phyloP scores from a whole-genome alignment of 1,140 invertebrate genomes.

The Heliconius melpomene region DNA sequence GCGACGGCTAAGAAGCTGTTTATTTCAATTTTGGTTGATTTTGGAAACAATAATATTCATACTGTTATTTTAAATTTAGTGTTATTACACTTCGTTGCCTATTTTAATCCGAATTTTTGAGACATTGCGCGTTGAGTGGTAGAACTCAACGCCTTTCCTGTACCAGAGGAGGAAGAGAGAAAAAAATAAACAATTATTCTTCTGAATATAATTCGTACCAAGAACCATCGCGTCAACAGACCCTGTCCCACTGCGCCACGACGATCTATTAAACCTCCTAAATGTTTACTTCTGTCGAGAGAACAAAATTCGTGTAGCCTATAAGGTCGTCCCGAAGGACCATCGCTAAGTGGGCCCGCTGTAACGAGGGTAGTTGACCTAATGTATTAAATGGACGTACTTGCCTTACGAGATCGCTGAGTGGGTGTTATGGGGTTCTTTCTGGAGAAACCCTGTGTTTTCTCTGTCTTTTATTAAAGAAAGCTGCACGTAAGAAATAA shows the following conservation, averaged over 20 bases:
- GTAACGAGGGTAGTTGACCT: conserved; percentile 23
- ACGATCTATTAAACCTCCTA: not conserved
- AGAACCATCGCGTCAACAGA: too few relatives aligned
- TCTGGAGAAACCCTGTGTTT: not conserved
- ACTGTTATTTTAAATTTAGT: not conserved
- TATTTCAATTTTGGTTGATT: too few relatives aligned
- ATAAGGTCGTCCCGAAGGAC: conserved; percentile 19
- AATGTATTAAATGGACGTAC: conserved; percentile 21
- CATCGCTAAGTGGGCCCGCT: conserved; percentile 23
- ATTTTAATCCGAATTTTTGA: not conserved
- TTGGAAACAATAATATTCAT: too few relatives aligned
- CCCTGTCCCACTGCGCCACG: not conserved
- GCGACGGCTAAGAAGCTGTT: too few relatives aligned
- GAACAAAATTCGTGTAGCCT: not conserved
- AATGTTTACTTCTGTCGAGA: not conserved
- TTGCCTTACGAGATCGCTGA: not conserved
- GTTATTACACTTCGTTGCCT: not conserved
- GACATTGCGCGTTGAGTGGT: not conserved
- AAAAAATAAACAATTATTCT: too few relatives aligned
- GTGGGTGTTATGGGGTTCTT: not conserved
- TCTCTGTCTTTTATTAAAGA: not conserved
- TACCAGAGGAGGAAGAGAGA: too few relatives aligned
- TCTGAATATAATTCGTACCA: too few relatives aligned
- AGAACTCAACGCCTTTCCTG: not conserved
- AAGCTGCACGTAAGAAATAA: not conserved